These are phyloP conservation scores for Gymnorhina tibicen DNA, from an alignment of 2,113 vertebrate genomes.

Conservation along the genomic window DNA sequence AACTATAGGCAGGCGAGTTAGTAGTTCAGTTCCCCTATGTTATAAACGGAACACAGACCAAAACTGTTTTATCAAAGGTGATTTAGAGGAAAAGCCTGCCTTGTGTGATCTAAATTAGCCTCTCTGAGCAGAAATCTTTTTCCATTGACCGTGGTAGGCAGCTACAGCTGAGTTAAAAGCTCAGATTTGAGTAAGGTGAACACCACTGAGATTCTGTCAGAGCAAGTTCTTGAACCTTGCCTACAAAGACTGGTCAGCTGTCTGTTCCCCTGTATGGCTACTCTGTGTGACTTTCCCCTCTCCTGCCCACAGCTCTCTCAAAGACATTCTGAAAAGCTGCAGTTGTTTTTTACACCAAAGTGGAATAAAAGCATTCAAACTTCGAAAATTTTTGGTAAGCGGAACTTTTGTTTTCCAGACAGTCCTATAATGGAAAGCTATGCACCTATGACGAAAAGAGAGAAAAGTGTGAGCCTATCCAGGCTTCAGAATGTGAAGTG, in stretches of 20 bases:
- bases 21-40: background rate
- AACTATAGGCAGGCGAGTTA: background rate
- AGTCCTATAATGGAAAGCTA: background rate
- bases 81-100: background rate
- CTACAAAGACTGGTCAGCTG: background rate
- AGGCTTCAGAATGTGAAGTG: background rate
- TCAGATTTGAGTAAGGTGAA: background rate
- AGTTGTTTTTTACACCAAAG: background rate
- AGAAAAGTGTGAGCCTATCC: background rate
- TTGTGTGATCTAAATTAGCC: background rate
- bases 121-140: background rate
- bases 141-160: background rate
- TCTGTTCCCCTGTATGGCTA: background rate
- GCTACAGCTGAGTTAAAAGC: background rate
- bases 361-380: background rate
- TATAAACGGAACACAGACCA: background rate
- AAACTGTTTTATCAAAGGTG: background rate
- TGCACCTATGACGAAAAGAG: background rate
- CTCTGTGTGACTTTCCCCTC: background rate
- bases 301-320: background rate
- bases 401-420: background rate
- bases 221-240: background rate
- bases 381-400: background rate
- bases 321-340: background rate
- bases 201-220: background rate